Percentiles rank a stretch among this genome's conserved stretches.
Evolutionary conservation across 2,888 invertebrate species (phyloP).

Genomic region (Ophraella communa): DNA sequence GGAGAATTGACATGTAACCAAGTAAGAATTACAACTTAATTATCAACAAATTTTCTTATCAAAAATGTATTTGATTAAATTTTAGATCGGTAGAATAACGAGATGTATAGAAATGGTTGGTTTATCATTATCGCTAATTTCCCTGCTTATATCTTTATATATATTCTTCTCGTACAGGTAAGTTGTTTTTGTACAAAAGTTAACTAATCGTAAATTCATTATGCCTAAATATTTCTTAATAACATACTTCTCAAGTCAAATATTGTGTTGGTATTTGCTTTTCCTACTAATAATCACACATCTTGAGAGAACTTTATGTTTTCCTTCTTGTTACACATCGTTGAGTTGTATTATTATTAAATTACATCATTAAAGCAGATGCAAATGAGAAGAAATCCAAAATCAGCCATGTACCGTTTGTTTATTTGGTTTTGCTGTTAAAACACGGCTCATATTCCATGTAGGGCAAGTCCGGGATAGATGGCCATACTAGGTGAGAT

Average conservation of each 20-base stretch:
- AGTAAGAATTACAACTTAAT: constrained; percentile 36
- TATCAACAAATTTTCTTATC: not conserved
- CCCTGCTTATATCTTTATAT: constrained; percentile 75
- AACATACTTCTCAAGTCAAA: not conserved
- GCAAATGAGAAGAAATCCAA: too few species aligned
- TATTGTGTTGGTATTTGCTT: not conserved
- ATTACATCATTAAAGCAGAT: not conserved
- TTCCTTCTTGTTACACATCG: not conserved
- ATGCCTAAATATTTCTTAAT: too few species aligned
- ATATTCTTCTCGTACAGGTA: constrained; percentile 87
- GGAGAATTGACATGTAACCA: constrained; percentile 52
- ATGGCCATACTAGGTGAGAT: too few species aligned
- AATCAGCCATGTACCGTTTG: too few species aligned
- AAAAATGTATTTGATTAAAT: not conserved
- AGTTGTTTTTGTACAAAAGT: constrained; percentile 48
- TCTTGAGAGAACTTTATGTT: not conserved
- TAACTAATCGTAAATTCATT: too few species aligned
- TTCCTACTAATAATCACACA: not conserved
- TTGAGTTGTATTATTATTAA: not conserved
- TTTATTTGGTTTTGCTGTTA: too few species aligned
- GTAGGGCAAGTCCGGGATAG: too few species aligned
- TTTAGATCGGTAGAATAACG: constrained; percentile 74
- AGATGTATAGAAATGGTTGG: constrained; percentile 83
- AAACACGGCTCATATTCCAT: too few species aligned
- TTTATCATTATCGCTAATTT: constrained; percentile 77